These are phyloP conservation scores for Etheostoma perlongum DNA, from an alignment of 2,797 vertebrate species.

Conservation along the genomic window DNA sequence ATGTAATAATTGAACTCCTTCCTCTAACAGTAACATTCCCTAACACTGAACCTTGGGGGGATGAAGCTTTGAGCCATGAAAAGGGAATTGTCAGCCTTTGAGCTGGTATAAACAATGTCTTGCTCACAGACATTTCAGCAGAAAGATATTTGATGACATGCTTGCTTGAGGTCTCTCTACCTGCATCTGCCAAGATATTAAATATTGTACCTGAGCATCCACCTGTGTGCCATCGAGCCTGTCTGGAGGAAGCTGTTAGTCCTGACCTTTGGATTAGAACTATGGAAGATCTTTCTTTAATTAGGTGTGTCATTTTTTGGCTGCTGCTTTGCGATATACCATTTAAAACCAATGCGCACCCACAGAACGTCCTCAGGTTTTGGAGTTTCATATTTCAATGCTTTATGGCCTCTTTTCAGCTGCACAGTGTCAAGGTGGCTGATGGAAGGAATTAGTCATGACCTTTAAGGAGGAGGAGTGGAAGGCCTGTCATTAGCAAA, in stretches of 20 bases:
- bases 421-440: slow-evolving; percentile 54
- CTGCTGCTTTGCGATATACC: slow-evolving; percentile 30
- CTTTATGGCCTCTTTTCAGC: slow-evolving; percentile 42
- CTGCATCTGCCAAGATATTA: neutral
- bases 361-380: slow-evolving; percentile 9
- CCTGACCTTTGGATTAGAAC: slow-evolving; percentile 48
- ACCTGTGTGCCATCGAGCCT: neutral
- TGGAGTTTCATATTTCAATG: slow-evolving; percentile 39
- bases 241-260: slow-evolving; percentile 28
- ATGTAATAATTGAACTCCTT: too few relatives aligned
- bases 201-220: slow-evolving; percentile 11
- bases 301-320: slow-evolving; percentile 41
- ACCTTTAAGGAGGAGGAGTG: slow-evolving; percentile 71
- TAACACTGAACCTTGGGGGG: too few relatives aligned
- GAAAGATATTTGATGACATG: neutral
- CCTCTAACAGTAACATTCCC: too few relatives aligned
- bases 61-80: too few relatives aligned
- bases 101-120: neutral
- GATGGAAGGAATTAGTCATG: slow-evolving; percentile 70
- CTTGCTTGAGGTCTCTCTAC: neutral
- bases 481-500: slow-evolving; percentile 69
- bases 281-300: slow-evolving; percentile 37
- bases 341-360: slow-evolving; percentile 14
- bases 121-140: slow-evolving; percentile 1
- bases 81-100: neutral